Percentiles rank a stretch among this genome's conserved stretches.
Evolutionary conservation across 2,113 vertebrate species (phyloP).

Genomic region (Gambusia holbrooki): DNA sequence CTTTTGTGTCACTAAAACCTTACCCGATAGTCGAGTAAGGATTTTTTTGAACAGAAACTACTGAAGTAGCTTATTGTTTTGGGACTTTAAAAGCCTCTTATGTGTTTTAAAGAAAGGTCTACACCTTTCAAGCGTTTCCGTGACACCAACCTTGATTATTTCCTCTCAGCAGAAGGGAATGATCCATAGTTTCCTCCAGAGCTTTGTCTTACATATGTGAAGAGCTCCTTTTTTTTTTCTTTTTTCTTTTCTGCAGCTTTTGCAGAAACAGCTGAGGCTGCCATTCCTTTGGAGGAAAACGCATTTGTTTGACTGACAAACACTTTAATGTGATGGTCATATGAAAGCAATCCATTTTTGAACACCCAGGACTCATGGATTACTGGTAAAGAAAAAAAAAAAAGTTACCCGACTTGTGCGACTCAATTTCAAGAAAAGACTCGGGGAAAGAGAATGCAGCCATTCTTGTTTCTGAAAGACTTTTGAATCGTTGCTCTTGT

Average conservation of each 20-base stretch:
- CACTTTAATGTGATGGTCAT: slow-evolving; percentile 4
- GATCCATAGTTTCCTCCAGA: not conserved
- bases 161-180: not conserved
- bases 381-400: not conserved
- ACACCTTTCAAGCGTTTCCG: not conserved
- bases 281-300: not conserved
- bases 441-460: not conserved
- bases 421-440: slow-evolving; percentile 16
- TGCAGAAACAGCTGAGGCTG: slow-evolving; percentile 8
- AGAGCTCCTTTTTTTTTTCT: not conserved
- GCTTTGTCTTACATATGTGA: not conserved
- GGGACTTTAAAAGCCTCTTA: not conserved
- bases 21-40: too few relatives aligned
- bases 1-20: too few relatives aligned
- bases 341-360: slow-evolving; percentile 3
- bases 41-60: not conserved
- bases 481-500: not conserved
- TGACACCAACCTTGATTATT: not conserved
- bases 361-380: slow-evolving; percentile 5
- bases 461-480: not conserved
- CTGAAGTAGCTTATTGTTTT: too few relatives aligned
- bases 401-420: not conserved
- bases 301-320: slow-evolving; percentile 8
- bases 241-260: not conserved
- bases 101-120: not conserved